Evolutionary conservation across 2,888 invertebrate species (phyloP), one percentile per base, ranked within the genome.

Genomic region (Troides aeacus): DNA sequence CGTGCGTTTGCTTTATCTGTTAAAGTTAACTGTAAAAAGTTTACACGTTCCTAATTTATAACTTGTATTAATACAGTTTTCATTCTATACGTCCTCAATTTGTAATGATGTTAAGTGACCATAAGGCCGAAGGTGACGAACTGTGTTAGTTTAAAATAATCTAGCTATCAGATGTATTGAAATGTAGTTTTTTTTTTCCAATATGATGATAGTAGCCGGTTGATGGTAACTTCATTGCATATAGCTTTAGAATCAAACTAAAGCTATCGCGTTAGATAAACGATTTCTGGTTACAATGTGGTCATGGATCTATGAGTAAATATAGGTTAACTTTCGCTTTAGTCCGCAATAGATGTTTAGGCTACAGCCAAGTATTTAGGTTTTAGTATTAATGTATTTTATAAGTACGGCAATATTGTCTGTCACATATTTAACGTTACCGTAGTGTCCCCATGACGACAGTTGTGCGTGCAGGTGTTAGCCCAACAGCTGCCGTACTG

Each of bases 391-490:
- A 30, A 30, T 30, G 30, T 30, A 30, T 30, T 30, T 30, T 30
- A 30, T 30, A 30, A 30, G 30, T n/a, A 53, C 6, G 1, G 15
- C 1, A n/a, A 65, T 62, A 57, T 57, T 21, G 39, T 56, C n/a
- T 42, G 73, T 79, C 85, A 84, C 81, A 83, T 84, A 86, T 76
- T 74, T 74, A 61, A 65, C 79, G 78, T 77, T 77, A 79, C 76
- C 71, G 71, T 68, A 76, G 71, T 72, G 84, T 85, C 79, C 75
- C 79, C 75, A 84, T 82, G 77, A 77, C 79, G 75, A 83, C 88
- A 80, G 85, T 84, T 85, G 88, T 81, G 66, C 46, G 77, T 81
- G 85, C 90, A 90, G 90, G 90, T 90, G 90, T 77, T 66, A 58
- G 21, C 57, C n/a, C 64, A 79, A 71, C 90, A 90, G 83, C 86